Evolutionary conservation across 30 jellyfish, hydroid and myxozoan species (phyloP), one percentile per base, ranked within the genome.

Genomic region (Chrysaora quinquecirrha): DNA sequence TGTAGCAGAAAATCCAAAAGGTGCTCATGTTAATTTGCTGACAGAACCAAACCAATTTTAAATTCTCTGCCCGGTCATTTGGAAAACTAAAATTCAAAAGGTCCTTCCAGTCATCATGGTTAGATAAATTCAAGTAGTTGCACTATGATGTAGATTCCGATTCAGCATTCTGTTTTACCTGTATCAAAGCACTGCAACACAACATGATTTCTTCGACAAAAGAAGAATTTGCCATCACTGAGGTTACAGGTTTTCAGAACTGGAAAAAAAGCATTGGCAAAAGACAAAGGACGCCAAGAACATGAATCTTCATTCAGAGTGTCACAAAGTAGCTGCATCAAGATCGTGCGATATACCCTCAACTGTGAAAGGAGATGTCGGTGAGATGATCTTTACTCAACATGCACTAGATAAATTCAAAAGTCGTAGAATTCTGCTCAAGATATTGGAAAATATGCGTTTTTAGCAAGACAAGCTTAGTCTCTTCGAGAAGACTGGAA

Each of bases 211-310:
- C 85, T 20, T 61, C 85, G 69, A 75, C 71, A 46, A 85, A 74
- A 35, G 72, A 49, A 23, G 85, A 85, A 58, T 31, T 31, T 29
- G 90, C 85, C 1, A 61, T 85, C 71, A 85, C 89, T 25, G 84
- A 61, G n/a, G n/a, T n/a, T 30, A 23, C 90, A 61, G 84, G 95
- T 62, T 85, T 48, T 89, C 84, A 49, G 52, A 73, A 75, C 86
- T 85, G 95, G 90, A 74, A 85, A 85, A 85, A 82, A 43, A 65
- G 48, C 83, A 75, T n/a, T n/a, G n/a, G n/a, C n/a, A n/a, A n/a
- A n/a, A n/a, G n/a, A n/a, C n/a, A n/a, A n/a, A n/a, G n/a, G 65
- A 29, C 67, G 54, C 75, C 47, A 76, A 81, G 67, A 67, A 43
- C 84, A 81, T 20, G n/a, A n/a, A n/a, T n/a, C n/a, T n/a, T n/a